Conservation (phyloP, 2,797 vertebrate genomes). For the Myotis daubentonii region DNA sequence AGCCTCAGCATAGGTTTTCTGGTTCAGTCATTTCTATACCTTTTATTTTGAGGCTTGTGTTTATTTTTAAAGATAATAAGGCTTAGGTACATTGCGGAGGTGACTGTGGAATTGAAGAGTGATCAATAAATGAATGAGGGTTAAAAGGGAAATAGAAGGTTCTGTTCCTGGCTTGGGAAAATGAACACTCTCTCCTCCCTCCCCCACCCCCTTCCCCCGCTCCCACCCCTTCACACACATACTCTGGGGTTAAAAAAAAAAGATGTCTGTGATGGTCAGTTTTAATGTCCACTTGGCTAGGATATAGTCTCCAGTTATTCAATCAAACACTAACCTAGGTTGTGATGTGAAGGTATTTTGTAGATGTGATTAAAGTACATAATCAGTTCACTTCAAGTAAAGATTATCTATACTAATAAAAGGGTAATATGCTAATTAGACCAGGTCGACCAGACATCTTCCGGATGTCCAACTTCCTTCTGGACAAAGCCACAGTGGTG, state of each 20-base stretch:
- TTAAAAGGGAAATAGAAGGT: background rate
- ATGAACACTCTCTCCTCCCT: background rate
- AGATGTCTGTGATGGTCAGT: background rate
- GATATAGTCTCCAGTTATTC: background rate
- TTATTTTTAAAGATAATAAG: background rate
- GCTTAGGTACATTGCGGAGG: background rate
- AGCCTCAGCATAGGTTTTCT: background rate
- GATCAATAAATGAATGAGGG: background rate
- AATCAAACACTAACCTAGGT: background rate
- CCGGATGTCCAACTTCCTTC: too few species aligned
- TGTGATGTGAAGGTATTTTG: background rate
- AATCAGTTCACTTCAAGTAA: conserved; percentile 37
- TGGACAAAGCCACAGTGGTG: too few species aligned
- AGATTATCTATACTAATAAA: background rate
- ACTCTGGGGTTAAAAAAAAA: background rate
- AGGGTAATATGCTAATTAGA: too few species aligned
- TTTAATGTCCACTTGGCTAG: background rate
- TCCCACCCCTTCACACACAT: background rate
- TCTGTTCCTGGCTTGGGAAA: background rate
- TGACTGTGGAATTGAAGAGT: background rate
- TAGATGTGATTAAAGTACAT: conserved; percentile 18
- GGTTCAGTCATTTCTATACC: background rate
- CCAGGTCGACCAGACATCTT: too few species aligned
- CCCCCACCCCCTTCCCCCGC: background rate
- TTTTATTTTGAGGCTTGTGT: conserved; percentile 24